Conservation (phyloP, 2,113 vertebrate genomes). For the Rhea pennata region DNA sequence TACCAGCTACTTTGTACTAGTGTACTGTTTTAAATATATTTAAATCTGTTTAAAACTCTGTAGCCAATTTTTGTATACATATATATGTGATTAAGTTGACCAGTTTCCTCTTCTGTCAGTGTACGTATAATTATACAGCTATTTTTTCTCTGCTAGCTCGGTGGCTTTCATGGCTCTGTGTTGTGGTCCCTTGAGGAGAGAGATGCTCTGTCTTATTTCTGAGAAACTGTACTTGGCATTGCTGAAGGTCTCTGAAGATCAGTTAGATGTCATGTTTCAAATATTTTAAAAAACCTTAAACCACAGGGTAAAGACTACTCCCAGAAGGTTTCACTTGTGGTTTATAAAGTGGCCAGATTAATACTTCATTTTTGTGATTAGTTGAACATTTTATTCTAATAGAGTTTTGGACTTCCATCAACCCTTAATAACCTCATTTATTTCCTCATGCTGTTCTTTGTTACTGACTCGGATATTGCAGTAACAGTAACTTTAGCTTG, state of each 20-base stretch:
- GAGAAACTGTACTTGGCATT: not conserved
- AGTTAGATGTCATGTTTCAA: not conserved
- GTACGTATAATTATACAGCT: not conserved
- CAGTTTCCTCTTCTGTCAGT: not conserved
- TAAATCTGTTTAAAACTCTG: slow-evolving; percentile 1
- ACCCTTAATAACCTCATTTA: not conserved
- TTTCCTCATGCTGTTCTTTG: not conserved
- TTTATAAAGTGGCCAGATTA: not conserved
- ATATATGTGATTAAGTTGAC: not conserved
- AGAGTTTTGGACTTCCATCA: not conserved
- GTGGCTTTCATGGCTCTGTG: not conserved
- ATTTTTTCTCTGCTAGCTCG: not conserved
- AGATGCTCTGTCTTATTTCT: not conserved
- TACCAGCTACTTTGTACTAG: slow-evolving; percentile 2
- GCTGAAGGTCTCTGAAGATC: not conserved
- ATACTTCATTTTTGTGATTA: not conserved
- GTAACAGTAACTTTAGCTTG: not conserved
- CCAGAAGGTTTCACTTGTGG: not conserved
- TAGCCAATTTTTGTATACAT: not conserved
- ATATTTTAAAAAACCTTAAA: not conserved
- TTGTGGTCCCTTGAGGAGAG: not conserved
- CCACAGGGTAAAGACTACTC: not conserved
- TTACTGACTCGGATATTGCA: not conserved
- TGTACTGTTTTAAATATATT: not conserved
- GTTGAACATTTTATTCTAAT: not conserved